phyloP scores from a whole-genome alignment of 53 echinoderm and acorn worm species.

The Actinopyga echinites region DNA sequence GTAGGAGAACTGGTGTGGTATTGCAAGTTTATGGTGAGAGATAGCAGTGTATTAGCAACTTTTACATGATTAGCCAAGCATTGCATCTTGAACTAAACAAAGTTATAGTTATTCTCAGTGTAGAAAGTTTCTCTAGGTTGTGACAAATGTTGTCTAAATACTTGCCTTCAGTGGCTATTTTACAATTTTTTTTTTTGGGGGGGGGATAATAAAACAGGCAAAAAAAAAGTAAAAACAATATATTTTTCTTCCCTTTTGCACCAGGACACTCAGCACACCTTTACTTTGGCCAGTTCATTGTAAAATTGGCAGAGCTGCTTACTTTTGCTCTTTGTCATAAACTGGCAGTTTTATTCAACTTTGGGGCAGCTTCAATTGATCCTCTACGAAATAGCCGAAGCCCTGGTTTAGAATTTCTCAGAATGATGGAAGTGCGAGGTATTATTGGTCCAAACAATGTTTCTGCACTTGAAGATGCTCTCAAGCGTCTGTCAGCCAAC shows the following conservation, averaged over 20 bases:
- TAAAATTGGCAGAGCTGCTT: not conserved
- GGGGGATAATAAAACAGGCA: too few relatives aligned
- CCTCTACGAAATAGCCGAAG: not conserved
- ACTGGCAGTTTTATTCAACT: not conserved
- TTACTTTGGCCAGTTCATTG: slow-evolving; percentile 9
- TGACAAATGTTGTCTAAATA: too few relatives aligned
- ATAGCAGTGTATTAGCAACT: too few relatives aligned
- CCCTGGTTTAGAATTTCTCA: not conserved
- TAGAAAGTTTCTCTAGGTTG: too few relatives aligned
- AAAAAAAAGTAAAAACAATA: too few relatives aligned
- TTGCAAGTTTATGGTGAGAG: too few relatives aligned
- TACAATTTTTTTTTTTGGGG: too few relatives aligned
- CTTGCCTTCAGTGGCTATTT: too few relatives aligned
- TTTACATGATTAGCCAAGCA: too few relatives aligned
- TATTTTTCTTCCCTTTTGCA: not conserved
- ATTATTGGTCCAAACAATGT: not conserved
- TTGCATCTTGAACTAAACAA: too few relatives aligned
- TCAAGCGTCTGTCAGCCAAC: not conserved
- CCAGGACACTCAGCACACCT: not conserved
- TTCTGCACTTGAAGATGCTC: not conserved
- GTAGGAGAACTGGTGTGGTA: too few relatives aligned
- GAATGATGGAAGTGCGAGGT: not conserved
- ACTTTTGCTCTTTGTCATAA: not conserved
- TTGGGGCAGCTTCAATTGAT: not conserved
- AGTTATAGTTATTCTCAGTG: too few relatives aligned